Conservation (phyloP, 2,888 invertebrate genomes). For the Pheosia gnoma region DNA sequence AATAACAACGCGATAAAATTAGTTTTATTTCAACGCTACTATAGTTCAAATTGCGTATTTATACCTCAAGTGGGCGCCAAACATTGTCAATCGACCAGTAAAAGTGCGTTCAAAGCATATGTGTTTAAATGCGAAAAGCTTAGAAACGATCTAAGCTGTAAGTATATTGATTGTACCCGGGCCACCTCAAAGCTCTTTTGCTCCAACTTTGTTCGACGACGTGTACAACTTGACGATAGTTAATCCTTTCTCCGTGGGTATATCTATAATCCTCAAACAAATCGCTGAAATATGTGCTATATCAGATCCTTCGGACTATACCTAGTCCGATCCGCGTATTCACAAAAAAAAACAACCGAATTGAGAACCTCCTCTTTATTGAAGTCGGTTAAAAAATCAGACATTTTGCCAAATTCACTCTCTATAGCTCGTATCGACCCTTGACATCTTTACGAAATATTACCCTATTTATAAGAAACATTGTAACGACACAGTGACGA, state of each 20-base stretch:
- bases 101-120: not conserved
- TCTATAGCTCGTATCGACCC: conserved; percentile 24
- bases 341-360: not conserved
- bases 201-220: not conserved
- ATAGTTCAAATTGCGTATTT: not conserved
- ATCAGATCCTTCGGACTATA: not conserved
- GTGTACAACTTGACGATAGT: not conserved
- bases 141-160: not conserved
- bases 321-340: not conserved
- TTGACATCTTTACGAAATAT: conserved; percentile 32
- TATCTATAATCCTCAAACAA: conserved; percentile 5
- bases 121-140: not conserved
- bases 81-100: not conserved
- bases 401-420: conserved; percentile 1
- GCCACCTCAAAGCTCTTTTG: conserved; percentile 2
- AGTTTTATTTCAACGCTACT: too few relatives aligned
- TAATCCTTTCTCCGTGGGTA: conserved; percentile 3
- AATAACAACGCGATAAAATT: not conserved
- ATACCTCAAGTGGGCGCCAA: not conserved
- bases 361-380: too few relatives aligned
- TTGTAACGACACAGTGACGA: conserved; percentile 34
- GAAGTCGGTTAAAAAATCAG: not conserved
- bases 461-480: conserved; percentile 42
- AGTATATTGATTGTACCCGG: not conserved
- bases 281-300: not conserved